Conservation (phyloP, 1,140 invertebrate genomes). For the Mylabris phalerata region DNA sequence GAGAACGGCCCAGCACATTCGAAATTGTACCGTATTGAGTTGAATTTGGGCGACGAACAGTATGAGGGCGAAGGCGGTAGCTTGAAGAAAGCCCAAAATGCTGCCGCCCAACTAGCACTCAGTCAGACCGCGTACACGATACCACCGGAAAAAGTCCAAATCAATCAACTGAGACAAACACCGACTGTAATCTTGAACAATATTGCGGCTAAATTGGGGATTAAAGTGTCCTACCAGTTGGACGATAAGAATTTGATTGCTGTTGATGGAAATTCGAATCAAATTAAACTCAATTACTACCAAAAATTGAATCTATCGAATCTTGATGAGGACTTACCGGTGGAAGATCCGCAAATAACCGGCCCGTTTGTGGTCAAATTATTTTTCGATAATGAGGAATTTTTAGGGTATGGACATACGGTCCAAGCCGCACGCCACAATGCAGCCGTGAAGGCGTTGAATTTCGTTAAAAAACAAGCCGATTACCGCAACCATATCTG, state of each 20-base stretch:
- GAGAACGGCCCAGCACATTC: slow-evolving; percentile 29
- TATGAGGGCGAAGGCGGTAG: slow-evolving; percentile 25
- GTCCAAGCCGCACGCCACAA: slow-evolving; percentile 32
- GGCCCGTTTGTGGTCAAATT: slow-evolving; percentile 31
- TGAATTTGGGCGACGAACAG: slow-evolving; percentile 31
- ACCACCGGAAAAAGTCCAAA: slow-evolving; percentile 24
- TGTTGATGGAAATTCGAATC: background rate
- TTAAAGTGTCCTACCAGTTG: slow-evolving; percentile 22
- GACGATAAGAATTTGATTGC: background rate
- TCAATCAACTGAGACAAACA: slow-evolving; percentile 18
- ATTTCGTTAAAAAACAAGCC: slow-evolving; percentile 2
- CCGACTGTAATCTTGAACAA: slow-evolving; percentile 34
- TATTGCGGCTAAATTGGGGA: slow-evolving; percentile 29
- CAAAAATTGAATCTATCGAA: slow-evolving; percentile 27
- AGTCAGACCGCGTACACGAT: slow-evolving; percentile 26
- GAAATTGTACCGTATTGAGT: slow-evolving; percentile 25
- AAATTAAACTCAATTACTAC: slow-evolving; percentile 18
- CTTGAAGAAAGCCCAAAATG: slow-evolving; percentile 31
- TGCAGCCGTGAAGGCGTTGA: slow-evolving; percentile 30
- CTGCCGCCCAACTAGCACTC: slow-evolving; percentile 24
- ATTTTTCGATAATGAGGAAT: slow-evolving; percentile 23
- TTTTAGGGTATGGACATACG: slow-evolving; percentile 27
- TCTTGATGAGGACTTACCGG: slow-evolving; percentile 5
- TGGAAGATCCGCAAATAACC: slow-evolving; percentile 1
- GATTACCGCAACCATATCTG: background rate